Evolutionary conservation across 2,888 invertebrate genomes (phyloP), one percentile per base, ranked within the genome.

Genomic region (Eurytoma adleriae): DNA sequence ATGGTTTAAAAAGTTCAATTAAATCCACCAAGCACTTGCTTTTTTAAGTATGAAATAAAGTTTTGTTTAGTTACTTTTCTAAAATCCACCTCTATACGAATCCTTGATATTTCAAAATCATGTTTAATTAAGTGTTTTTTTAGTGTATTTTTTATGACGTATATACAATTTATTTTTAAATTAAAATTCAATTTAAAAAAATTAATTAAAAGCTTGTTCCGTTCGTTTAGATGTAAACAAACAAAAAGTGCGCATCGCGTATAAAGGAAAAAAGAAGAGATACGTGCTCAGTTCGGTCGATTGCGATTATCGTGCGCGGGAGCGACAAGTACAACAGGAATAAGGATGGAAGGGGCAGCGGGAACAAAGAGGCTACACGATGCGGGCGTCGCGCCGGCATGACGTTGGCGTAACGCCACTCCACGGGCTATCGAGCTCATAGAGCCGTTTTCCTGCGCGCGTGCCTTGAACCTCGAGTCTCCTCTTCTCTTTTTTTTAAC

Each of bases 321-420:
- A 30, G 72, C 40, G 12, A 20, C 24, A 30, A 7, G 57, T 13
- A 69, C 16, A 24, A 18, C 52, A n/a, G 30, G 30, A 69, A 69
- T 40, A 30, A 56, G 74, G 20, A 66, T 57, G 50, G 30, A 18
- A 59, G 48, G 48, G 52, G 50, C 18, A 18, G 62, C 40, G 54
- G 40, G 52, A 78, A 78, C 71, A 72, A 77, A 78, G 64, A 54
- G n/a, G 20, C 48, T 30, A 40, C n/a, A 61, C 54, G 68, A 79
- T 79, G 79, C 79, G 69, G 79, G 74, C 69, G 69, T 56, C 62
- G 68, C 62, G 69, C 73, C 78, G 27, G 78, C 78, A 79, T 79
- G 69, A 78, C 48, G 77, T 77, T 62, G 16, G 57, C 16, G 10
- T 13, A 24, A 40, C 40, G 30, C 64, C 71, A 62, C 62, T 72